These are phyloP conservation scores for Cacatua alba DNA, from an alignment of 2,113 vertebrate genomes.

Conservation along the genomic window DNA sequence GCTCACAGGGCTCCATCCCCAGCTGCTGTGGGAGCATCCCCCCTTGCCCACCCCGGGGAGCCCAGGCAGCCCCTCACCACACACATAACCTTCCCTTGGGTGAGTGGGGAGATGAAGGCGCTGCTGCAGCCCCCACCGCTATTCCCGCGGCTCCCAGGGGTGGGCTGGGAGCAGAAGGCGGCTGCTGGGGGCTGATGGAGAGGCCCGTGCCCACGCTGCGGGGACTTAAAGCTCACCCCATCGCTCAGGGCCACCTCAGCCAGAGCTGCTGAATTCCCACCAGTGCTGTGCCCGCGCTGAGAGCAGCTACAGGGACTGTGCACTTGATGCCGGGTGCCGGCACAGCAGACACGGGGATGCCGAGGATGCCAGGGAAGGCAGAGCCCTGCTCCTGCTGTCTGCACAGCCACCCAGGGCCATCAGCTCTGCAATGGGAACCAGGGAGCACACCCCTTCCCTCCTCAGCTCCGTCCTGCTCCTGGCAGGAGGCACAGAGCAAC, in stretches of 20 bases:
- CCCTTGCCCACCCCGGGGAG: neutral
- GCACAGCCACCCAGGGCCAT: neutral
- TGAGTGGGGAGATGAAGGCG: neutral
- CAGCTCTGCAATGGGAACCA: neutral
- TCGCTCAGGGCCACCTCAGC: neutral
- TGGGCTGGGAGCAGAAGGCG: neutral
- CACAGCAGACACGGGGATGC: neutral
- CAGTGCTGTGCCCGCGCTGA: fast-evolving
- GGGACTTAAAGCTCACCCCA: fast-evolving
- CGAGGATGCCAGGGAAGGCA: neutral
- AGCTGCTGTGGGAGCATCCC: neutral
- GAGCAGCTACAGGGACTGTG: fast-evolving
- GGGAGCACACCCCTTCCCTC: neutral
- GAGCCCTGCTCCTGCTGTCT: neutral
- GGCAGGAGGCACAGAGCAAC: neutral
- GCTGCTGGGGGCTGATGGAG: neutral
- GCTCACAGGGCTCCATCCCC: neutral
- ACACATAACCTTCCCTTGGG: neutral
- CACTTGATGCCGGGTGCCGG: fast-evolving
- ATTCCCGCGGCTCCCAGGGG: neutral
- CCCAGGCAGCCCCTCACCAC: neutral
- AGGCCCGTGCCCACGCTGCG: neutral
- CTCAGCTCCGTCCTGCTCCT: neutral
- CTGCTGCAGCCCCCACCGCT: neutral
- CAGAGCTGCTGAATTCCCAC: neutral